Evolutionary conservation across 2,888 invertebrate species (phyloP).

Genomic region (Smittia sp.): DNA sequence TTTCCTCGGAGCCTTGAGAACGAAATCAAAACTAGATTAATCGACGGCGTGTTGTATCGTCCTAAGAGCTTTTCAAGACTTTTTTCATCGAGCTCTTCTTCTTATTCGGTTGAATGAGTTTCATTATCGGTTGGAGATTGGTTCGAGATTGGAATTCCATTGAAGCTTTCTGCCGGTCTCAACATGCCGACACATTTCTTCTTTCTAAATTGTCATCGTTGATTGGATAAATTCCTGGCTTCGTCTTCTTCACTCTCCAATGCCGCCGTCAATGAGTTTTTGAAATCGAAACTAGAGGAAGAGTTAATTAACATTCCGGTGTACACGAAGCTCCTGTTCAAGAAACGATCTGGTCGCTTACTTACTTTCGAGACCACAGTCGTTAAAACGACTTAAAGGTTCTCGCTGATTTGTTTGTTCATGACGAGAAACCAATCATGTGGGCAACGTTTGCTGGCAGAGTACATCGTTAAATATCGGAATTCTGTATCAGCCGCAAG

Average conservation of each 20-base stretch:
- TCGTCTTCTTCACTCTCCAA: neutral
- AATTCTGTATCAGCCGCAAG: neutral
- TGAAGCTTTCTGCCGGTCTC: neutral
- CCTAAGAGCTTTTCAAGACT: neutral
- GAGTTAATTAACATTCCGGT: conserved; percentile 12
- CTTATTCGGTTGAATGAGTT: too few relatives aligned
- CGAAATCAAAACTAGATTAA: neutral
- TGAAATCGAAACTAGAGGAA: conserved; percentile 1
- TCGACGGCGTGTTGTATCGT: neutral
- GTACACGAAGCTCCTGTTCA: too few relatives aligned
- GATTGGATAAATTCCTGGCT: conserved; percentile 8
- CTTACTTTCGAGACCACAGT: neutral
- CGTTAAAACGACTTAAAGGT: neutral
- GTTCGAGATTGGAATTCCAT: neutral
- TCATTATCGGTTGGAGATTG: neutral
- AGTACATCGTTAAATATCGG: neutral
- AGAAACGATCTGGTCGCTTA: neutral
- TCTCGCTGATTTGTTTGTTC: neutral
- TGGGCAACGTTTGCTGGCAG: neutral
- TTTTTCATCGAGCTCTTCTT: neutral
- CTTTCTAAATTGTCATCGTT: conserved; percentile 15
- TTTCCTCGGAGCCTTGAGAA: neutral
- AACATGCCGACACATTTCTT: conserved; percentile 2
- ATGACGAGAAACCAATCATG: too few relatives aligned
- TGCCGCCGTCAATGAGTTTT: conserved; percentile 2